A percentile compares a stretch with the other conserved stretches of the same genome.
These are phyloP conservation scores for Notoglanidium macrostoma DNA, from an alignment of 2,797 vertebrate species.

Conservation along the genomic window DNA sequence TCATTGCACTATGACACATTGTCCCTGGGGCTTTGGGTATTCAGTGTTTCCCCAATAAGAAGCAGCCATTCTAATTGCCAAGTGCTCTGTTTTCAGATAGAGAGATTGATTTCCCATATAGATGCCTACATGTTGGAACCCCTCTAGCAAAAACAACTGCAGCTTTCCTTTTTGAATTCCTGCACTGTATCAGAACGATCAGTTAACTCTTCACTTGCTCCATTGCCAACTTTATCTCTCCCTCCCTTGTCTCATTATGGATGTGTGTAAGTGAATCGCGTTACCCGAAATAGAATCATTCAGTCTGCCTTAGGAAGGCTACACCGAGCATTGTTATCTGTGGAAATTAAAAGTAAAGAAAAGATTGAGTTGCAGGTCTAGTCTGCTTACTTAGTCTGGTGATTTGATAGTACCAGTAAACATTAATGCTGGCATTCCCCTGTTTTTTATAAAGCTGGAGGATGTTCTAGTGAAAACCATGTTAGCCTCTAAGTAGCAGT, in stretches of 20 bases:
- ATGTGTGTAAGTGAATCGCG: slow-evolving; percentile 39
- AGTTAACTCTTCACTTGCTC: slow-evolving; percentile 38
- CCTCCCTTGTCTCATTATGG: slow-evolving; percentile 18
- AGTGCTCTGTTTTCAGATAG: slow-evolving; percentile 33
- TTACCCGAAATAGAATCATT: slow-evolving; percentile 46
- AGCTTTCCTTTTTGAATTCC: slow-evolving; percentile 40
- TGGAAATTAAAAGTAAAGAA: slow-evolving; percentile 27
- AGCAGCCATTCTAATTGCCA: slow-evolving; percentile 15
- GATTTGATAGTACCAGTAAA: background rate
- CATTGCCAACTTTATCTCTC: slow-evolving; percentile 29
- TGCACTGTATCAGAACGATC: slow-evolving; percentile 38
- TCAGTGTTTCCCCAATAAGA: slow-evolving; percentile 23
- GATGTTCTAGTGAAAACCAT: background rate
- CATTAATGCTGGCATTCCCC: background rate
- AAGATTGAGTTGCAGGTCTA: slow-evolving; percentile 15
- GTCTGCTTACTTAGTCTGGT: background rate
- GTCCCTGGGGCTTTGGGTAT: slow-evolving; percentile 24
- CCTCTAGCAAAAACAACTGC: slow-evolving; percentile 6
- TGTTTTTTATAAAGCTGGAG: slow-evolving; percentile 6
- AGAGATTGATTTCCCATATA: slow-evolving; percentile 43
- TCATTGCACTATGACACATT: slow-evolving; percentile 21
- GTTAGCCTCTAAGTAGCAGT: background rate
- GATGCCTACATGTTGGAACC: slow-evolving; percentile 7
- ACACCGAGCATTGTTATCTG: slow-evolving; percentile 30
- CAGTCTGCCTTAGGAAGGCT: slow-evolving; percentile 16